Base-by-base conservation (phyloP, 2,113 vertebrate species). In the Struthidea cinerea region DNA sequence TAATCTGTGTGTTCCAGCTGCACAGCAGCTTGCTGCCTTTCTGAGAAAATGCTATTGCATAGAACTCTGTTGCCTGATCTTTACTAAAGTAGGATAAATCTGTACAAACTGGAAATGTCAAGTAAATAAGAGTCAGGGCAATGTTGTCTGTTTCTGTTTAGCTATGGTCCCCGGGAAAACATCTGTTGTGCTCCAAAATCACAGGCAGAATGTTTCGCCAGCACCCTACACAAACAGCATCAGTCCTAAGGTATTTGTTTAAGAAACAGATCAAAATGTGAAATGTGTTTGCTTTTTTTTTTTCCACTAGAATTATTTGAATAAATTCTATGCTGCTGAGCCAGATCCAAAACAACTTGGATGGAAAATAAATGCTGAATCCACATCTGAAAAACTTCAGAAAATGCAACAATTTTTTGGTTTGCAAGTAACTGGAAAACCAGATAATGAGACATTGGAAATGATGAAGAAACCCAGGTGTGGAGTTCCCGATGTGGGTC, bases 401-500 rank as follows among this genome's bases (percentile, higher is more conserved):
- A 97, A 98, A 97, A 98, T 98, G 98, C 98, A 98, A 91, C 90
- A 93, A 5, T 98, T 98, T 94, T 98, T 98, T 90, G 94, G 97
- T 32, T 94, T 98, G 84, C 93, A 96, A 60, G 97, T 98, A 64
- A 98, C 98, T 12, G 98, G 98, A 52, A 97, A 93, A 56, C 68
- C 97, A 52, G 97, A 98, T 46, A 56, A 94, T 5, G 87, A 96
- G 24, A 98, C 98, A 2, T 35, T 98, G n/a, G 83, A 97, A 91
- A 57, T 97, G 5, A 98, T 98, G 98, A 97, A 96, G 74, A 96
- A 94, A 46, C 97, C 97, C 16, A 96, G 98, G 13, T 98, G 98
- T 65, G 98, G 98, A 12, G 94, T 98, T 65, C 96, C 98, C 0
- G 98, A 98, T 22, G 97, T 98, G 27, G 97, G 97, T 87, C 93